Conservation (phyloP, 2,797 vertebrate genomes). For the Mus spretus region DNA sequence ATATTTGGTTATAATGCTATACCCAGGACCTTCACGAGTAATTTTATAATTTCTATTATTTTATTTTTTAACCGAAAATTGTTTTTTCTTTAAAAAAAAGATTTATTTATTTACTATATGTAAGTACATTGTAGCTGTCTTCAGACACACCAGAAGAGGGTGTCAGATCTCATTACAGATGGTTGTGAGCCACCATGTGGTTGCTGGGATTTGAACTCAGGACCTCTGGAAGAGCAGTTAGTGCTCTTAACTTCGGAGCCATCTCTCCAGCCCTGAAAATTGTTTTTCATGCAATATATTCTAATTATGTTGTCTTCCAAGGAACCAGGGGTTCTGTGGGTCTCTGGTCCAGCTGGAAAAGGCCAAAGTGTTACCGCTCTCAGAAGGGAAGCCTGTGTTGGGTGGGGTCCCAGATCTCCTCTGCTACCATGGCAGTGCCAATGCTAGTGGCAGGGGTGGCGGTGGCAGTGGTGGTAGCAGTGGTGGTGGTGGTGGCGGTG, state of each 20-base stretch:
- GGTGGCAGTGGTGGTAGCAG: background rate
- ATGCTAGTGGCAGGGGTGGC: background rate
- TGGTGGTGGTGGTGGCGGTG: background rate
- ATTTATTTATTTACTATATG: too few species aligned
- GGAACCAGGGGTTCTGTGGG: background rate
- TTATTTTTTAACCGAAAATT: background rate
- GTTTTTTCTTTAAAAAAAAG: too few species aligned
- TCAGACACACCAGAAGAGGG: too few species aligned
- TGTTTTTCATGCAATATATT: background rate
- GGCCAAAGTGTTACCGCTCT: background rate
- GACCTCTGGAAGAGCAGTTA: too few species aligned
- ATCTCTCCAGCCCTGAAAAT: background rate
- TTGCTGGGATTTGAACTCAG: too few species aligned
- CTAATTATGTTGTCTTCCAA: background rate
- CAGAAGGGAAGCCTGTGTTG: background rate
- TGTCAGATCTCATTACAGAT: too few species aligned
- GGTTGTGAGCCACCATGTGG: too few species aligned
- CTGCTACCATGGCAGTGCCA: background rate
- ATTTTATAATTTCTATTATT: background rate
- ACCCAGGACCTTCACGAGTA: background rate
- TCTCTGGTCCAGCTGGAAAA: background rate
- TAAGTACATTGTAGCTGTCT: too few species aligned
- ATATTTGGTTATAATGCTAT: constrained; percentile 35
- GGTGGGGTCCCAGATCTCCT: background rate
- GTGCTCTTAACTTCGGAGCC: too few species aligned